These are phyloP conservation scores for Elephas maximus DNA, from an alignment of 2,113 vertebrate genomes.

Conservation along the genomic window DNA sequence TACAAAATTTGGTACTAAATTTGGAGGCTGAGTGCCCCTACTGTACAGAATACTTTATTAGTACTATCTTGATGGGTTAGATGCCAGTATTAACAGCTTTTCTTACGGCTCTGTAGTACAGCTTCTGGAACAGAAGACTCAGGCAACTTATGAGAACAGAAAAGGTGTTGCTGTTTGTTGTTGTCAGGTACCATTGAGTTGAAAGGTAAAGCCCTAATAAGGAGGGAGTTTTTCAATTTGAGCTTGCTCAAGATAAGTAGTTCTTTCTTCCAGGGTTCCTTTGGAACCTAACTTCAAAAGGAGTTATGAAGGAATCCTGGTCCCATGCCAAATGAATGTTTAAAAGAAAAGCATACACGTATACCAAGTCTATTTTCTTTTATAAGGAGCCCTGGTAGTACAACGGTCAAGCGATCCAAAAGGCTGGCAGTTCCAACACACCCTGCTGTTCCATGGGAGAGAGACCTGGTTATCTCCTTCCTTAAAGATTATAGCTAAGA, in stretches of 20 bases:
- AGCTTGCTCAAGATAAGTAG: not conserved
- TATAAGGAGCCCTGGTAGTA: too few species aligned
- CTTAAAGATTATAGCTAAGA: too few species aligned
- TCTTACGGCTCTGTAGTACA: not conserved
- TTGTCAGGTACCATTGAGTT: too few species aligned
- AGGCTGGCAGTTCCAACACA: too few species aligned
- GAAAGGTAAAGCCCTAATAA: not conserved
- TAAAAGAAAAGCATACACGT: not conserved
- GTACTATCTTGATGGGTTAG: not conserved
- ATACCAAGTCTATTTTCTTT: not conserved
- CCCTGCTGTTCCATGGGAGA: too few species aligned
- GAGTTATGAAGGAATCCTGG: not conserved
- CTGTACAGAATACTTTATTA: constrained; percentile 10
- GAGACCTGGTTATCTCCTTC: too few species aligned
- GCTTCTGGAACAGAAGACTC: not conserved
- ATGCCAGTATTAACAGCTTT: constrained; percentile 1
- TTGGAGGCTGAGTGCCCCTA: not conserved
- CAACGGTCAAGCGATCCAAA: too few species aligned
- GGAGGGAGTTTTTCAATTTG: not conserved
- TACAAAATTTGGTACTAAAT: not conserved
- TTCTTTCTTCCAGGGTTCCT: not conserved
- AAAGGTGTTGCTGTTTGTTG: not conserved
- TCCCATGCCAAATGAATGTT: not conserved
- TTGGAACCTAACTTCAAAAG: not conserved
- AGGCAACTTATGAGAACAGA: constrained; percentile 13